Evolutionary conservation across 2,113 vertebrate species (phyloP), one percentile per base, ranked within the genome.

Genomic region (Microtus ochrogaster): DNA sequence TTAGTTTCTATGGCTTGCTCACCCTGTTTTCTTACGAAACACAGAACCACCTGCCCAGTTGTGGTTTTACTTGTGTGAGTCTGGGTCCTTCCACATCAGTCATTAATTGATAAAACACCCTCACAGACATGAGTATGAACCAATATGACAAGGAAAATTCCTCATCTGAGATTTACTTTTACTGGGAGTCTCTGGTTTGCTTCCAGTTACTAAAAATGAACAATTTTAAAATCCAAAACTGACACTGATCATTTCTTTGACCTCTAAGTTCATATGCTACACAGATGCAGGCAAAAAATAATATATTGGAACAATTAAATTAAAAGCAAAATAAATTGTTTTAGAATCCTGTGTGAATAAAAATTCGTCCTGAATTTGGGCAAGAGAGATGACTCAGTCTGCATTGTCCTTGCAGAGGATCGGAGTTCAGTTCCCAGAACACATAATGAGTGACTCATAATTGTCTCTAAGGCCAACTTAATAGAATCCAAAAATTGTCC

Each of bases 31-130:
- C 58, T 30, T 65, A 16, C 30, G 2, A 26, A 30, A 11, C 58
- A 44, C n/a, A 65, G 39, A 28, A 44, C 1, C 24, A 84, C 7
- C 14, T 44, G 6, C 7, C 7, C 49, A 55, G 22, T 21, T 8
- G 17, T 36, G 13, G 70, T 6, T 8, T n/a, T 3, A 72, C 3
- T 14, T n/a, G 41, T 4, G 26, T 3, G 3, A 58, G 13, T 3
- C n/a, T 41, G 22, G 14, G 1, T 7, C 24, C 55, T 41, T 83
- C 39, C 26, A 9, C 13, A 33, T 44, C 58, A 65, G 30, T 65
- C 8, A 39, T 14, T 14, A 24, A 26, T 4, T 58, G 52, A 26
- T 58, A 82, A 58, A 82, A 58, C 0, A 3, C 24, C 24, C 24
- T 26, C 11, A 83, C n/a, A 16, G 12, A 61, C 6, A 44, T 65